Conservation (phyloP, 2,113 vertebrate genomes). For the Ciconia maguari region DNA sequence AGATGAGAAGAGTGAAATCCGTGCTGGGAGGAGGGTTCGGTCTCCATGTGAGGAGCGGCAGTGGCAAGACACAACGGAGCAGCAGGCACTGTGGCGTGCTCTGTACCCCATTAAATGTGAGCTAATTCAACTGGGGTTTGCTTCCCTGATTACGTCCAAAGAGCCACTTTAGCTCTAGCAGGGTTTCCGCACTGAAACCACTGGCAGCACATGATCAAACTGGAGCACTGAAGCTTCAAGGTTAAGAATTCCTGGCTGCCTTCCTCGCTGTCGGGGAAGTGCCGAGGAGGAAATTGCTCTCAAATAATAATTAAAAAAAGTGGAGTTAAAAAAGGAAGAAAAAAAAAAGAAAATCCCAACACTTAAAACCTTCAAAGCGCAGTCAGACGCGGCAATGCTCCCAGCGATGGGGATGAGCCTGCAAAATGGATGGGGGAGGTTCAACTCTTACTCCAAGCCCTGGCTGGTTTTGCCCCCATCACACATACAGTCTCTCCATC, state of each 20-base stretch:
- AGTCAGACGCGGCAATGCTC: background rate
- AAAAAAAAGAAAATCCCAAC: background rate
- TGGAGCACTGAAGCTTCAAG: background rate
- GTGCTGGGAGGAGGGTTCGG: background rate
- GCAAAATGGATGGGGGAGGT: background rate
- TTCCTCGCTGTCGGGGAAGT: background rate
- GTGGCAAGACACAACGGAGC: accelerated
- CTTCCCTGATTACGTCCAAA: background rate
- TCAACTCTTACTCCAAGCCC: background rate
- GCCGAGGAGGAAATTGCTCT: background rate
- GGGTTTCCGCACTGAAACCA: background rate
- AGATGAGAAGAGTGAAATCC: background rate
- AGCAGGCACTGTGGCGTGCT: background rate
- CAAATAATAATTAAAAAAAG: background rate
- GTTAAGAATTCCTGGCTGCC: background rate
- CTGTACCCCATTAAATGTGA: background rate
- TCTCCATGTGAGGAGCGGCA: background rate
- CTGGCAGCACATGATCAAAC: background rate
- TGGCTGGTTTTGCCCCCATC: background rate
- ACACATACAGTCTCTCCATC: background rate
- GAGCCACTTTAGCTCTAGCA: background rate
- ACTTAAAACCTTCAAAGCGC: background rate
- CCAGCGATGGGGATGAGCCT: background rate
- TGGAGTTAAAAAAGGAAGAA: background rate
- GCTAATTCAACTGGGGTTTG: background rate